Evolutionary conservation across 2,888 invertebrate genomes (phyloP).

Genomic region (Alloplasta piceator): DNA sequence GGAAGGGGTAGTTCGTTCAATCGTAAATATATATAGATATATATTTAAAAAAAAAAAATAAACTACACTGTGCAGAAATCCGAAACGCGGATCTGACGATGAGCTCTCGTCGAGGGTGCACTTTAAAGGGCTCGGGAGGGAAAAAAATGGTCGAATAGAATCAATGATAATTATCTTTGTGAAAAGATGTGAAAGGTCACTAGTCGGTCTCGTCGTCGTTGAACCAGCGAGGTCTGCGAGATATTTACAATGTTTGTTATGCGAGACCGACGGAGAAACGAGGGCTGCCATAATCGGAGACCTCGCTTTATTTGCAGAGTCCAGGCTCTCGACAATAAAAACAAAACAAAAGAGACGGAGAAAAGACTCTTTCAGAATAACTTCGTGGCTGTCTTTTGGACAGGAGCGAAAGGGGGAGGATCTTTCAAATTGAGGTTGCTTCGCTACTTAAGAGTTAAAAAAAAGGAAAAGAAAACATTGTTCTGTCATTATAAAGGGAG

Average conservation of each 20-base stretch:
- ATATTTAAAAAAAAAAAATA: no score
- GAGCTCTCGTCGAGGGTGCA: constrained; percentile 27
- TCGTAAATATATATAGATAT: constrained; percentile 24
- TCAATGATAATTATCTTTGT: constrained; percentile 54
- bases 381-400: constrained; percentile 34
- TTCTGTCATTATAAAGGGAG: constrained; percentile 54
- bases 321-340: constrained; percentile 8
- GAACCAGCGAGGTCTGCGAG: constrained; percentile 61
- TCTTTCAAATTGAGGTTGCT: constrained; percentile 66
- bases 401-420: constrained; percentile 27
- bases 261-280: constrained; percentile 23
- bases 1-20: constrained; percentile 48
- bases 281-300: background rate
- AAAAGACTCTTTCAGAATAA: constrained; percentile 45
- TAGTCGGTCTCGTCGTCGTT: constrained; percentile 18
- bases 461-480: constrained; percentile 65
- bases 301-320: constrained; percentile 8
- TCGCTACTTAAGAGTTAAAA: constrained; percentile 77
- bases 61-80: constrained; percentile 23
- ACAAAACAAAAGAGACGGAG: constrained; percentile 5
- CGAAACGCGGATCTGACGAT: constrained; percentile 4
- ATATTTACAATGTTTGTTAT: constrained; percentile 61
- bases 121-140: background rate
- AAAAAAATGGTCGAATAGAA: constrained; percentile 20
- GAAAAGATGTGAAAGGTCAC: constrained; percentile 1